These are phyloP conservation scores for Podarcis muralis DNA, from an alignment of 2,113 vertebrate genomes.

Conservation along the genomic window DNA sequence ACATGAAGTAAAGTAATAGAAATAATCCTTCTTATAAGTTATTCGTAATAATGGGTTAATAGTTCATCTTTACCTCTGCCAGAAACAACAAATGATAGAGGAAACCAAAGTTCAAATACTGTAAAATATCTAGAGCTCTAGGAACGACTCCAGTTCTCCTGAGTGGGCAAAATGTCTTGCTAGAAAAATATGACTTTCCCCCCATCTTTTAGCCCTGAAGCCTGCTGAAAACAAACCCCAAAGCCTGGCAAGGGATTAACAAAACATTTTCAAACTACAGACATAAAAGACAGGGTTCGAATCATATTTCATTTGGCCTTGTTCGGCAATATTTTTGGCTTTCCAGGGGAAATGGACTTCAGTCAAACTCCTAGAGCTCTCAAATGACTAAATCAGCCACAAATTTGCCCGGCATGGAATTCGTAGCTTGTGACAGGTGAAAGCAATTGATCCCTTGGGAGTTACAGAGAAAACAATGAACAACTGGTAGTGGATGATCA, in stretches of 20 bases:
- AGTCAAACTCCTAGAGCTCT: slow-evolving; percentile 42
- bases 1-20: neutral
- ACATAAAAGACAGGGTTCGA: neutral
- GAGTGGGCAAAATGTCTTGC: neutral
- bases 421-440: neutral
- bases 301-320: neutral
- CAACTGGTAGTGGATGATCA: neutral
- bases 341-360: slow-evolving; percentile 18
- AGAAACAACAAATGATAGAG: neutral
- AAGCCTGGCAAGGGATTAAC: slow-evolving; percentile 24
- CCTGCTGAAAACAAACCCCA: neutral
- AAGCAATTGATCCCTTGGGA: neutral
- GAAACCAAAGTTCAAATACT: slow-evolving; percentile 15
- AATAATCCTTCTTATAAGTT: neutral
- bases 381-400: neutral
- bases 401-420: neutral
- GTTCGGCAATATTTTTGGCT: slow-evolving; percentile 3
- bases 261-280: slow-evolving; percentile 19
- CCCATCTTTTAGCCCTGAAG: slow-evolving; percentile 8
- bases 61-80: neutral
- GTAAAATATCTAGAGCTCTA: neutral
- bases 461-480: neutral
- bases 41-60: slow-evolving; percentile 10
- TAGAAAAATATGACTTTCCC: slow-evolving; percentile 1
- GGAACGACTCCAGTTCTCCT: neutral